phyloP scores from a whole-genome alignment of 2,797 vertebrate species.

The Gastrophryne carolinensis region DNA sequence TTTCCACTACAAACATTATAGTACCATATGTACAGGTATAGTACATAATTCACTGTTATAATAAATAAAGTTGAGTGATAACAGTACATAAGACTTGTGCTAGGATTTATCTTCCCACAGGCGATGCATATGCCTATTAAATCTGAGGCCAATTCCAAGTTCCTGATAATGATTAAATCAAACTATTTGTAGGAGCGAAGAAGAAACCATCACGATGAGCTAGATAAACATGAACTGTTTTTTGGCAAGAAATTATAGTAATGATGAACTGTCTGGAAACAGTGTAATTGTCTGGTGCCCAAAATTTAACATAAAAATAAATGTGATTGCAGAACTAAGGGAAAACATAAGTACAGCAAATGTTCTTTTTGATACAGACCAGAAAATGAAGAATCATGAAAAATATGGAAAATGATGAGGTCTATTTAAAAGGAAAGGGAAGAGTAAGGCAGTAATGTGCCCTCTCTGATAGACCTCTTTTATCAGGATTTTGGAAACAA shows the following conservation, averaged over 20 bases:
- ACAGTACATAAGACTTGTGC: background rate
- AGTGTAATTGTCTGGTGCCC: constrained; percentile 43
- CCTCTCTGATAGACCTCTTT: too few species aligned
- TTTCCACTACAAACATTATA: too few species aligned
- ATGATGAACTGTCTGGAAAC: constrained; percentile 53
- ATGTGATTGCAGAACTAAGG: constrained; percentile 32
- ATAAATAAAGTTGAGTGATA: constrained; percentile 12
- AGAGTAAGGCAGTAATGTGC: too few species aligned
- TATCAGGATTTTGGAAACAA: too few species aligned
- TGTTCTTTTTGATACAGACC: constrained; percentile 35
- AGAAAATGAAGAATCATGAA: background rate
- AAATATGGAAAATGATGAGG: too few species aligned
- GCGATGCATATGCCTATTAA: constrained; percentile 33
- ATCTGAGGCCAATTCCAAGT: constrained; percentile 32
- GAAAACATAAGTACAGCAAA: constrained; percentile 45
- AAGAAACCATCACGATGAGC: constrained; percentile 43
- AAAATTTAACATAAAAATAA: constrained; percentile 51
- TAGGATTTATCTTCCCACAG: constrained; percentile 16
- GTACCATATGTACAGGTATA: too few species aligned
- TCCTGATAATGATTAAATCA: constrained; percentile 33
- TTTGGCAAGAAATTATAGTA: constrained; percentile 40
- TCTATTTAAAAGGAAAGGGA: too few species aligned
- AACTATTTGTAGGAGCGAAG: constrained; percentile 29
- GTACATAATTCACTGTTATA: too few species aligned
- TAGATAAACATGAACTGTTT: constrained; percentile 49